These are phyloP conservation scores for Melanostigma gelatinosum DNA, from an alignment of 2,113 vertebrate species.

Conservation along the genomic window DNA sequence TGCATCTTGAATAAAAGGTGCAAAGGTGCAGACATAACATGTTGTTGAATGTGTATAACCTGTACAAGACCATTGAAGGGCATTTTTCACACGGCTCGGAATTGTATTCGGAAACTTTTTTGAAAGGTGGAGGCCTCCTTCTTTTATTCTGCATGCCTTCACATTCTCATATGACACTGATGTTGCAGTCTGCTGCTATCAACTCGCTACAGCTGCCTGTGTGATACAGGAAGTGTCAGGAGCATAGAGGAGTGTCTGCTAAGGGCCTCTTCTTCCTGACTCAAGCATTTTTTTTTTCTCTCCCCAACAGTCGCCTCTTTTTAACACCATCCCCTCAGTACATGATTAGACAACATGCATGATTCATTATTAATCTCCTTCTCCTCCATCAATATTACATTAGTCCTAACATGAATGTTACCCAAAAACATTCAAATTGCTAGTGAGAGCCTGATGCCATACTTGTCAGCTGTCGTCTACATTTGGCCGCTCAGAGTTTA, in stretches of 20 bases:
- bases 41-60: not conserved
- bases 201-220: slow-evolving; percentile 30
- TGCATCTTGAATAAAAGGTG: slow-evolving; percentile 31
- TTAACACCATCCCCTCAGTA: slow-evolving; percentile 59
- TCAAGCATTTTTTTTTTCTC: slow-evolving; percentile 30
- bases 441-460: slow-evolving; percentile 33
- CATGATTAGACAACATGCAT: slow-evolving; percentile 70
- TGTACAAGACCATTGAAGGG: not conserved
- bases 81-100: not conserved
- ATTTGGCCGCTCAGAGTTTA: slow-evolving; percentile 1
- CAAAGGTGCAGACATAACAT: slow-evolving; percentile 22
- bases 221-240: slow-evolving; percentile 63
- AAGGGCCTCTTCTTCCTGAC: slow-evolving; percentile 7
- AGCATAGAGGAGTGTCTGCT: slow-evolving; percentile 39
- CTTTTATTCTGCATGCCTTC: slow-evolving; percentile 28
- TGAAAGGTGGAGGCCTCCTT: slow-evolving; percentile 13
- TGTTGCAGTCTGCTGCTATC: slow-evolving; percentile 39
- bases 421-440: slow-evolving; percentile 53
- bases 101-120: slow-evolving; percentile 14
- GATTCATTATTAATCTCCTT: slow-evolving; percentile 74
- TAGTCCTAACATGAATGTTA: slow-evolving; percentile 64
- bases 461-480: slow-evolving; percentile 28
- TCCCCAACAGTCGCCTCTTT: slow-evolving; percentile 36
- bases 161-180: slow-evolving; percentile 43
- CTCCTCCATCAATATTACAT: slow-evolving; percentile 73